Conservation (phyloP, 2,888 invertebrate species). For the Pseudoips prasinana region DNA sequence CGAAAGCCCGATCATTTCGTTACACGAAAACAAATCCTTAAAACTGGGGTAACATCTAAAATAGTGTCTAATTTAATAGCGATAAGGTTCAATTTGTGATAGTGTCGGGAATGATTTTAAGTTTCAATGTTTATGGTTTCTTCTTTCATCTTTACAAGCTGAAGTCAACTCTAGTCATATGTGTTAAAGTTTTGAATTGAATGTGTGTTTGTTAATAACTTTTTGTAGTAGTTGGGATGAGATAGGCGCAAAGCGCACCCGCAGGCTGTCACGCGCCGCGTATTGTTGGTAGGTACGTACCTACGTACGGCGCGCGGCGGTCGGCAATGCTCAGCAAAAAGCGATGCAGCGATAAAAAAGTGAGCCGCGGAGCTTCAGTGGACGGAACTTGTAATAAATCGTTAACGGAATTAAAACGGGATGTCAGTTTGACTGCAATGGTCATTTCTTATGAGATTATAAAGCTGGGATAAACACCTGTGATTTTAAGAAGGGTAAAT, state of each 20-base stretch:
- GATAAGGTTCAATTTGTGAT: conserved; percentile 32
- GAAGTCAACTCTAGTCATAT: conserved; percentile 7
- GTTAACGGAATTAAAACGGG: conserved; percentile 26
- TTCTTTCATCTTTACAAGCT: conserved; percentile 1
- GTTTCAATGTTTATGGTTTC: conserved; percentile 22
- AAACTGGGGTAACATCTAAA: conserved; percentile 18
- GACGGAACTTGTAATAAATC: conserved; percentile 32
- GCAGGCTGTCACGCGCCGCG: conserved; percentile 74
- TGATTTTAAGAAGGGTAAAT: no score
- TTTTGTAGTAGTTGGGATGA: conserved; percentile 49
- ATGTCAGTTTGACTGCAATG: conserved; percentile 16
- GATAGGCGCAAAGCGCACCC: conserved; percentile 66
- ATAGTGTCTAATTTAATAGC: conserved; percentile 18
- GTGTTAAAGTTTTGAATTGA: conserved; percentile 27
- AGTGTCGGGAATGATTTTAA: conserved; percentile 19
- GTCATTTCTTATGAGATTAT: conserved; percentile 6
- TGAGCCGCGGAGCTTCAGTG: conserved; percentile 28
- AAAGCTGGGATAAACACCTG: neutral
- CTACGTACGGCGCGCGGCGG: neutral
- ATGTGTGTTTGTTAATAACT: conserved; percentile 26
- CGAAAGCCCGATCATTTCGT: conserved; percentile 58
- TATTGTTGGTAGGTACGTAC: conserved; percentile 47
- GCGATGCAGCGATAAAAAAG: conserved; percentile 51
- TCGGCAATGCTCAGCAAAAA: conserved; percentile 47
- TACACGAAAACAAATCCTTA: conserved; percentile 52